These are phyloP conservation scores for Tokudaia tokunoshimensis DNA, from an alignment of 2,797 vertebrate genomes.

Conservation along the genomic window DNA sequence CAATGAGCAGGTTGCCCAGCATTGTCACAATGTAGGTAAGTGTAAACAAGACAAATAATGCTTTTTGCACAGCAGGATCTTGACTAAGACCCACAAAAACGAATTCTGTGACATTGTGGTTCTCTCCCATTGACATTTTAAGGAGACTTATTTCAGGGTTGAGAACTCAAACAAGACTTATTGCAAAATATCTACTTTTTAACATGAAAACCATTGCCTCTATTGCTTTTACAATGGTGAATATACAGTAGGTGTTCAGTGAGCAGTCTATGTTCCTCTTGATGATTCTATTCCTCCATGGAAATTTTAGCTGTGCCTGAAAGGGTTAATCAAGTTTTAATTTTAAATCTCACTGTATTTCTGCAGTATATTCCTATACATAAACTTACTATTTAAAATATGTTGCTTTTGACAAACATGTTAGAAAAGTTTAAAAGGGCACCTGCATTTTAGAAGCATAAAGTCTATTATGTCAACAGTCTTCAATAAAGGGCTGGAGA, in stretches of 20 bases:
- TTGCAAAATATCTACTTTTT: background rate
- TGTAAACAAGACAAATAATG: background rate
- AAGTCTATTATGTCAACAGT: background rate
- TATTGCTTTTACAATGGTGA: background rate
- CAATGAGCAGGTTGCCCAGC: conserved; percentile 3
- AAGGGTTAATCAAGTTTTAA: too few species aligned
- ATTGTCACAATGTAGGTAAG: background rate
- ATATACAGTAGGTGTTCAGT: background rate
- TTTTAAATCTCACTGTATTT: background rate
- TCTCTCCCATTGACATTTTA: background rate
- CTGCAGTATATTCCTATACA: background rate
- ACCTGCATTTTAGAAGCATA: background rate
- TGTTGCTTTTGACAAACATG: background rate
- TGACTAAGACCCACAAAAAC: conserved; percentile 43
- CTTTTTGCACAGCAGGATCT: background rate
- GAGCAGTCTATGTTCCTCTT: background rate
- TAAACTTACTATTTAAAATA: background rate
- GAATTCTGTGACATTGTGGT: conserved; percentile 18
- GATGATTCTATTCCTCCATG: background rate
- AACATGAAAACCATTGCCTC: background rate
- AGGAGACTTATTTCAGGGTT: background rate
- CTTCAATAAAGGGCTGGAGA: background rate
- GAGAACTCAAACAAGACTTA: background rate
- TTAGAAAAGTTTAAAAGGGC: background rate
- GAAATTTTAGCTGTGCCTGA: background rate